Evolutionary conservation across 2,113 vertebrate genomes (phyloP).

Genomic region (Notarius lentiginosus): DNA sequence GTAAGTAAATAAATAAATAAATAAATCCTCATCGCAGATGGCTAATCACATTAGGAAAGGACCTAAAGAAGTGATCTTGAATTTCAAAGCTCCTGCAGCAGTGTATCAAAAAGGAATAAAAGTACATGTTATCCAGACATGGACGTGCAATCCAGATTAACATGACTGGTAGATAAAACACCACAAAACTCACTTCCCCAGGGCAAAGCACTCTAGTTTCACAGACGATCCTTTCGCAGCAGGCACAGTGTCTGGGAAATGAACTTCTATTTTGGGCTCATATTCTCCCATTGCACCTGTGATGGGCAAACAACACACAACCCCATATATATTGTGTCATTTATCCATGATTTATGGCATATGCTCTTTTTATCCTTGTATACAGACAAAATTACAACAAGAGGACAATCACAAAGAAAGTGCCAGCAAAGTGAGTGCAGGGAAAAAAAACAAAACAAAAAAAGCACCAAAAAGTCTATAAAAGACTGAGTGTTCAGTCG

Average conservation of each 20-base stretch:
- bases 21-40: slow-evolving; percentile 35
- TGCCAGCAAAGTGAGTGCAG: slow-evolving; percentile 38
- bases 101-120: slow-evolving; percentile 28
- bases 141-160: slow-evolving; percentile 31
- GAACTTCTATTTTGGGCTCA: slow-evolving; percentile 97
- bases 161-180: slow-evolving; percentile 18
- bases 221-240: slow-evolving; percentile 89
- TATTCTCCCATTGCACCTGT: slow-evolving; percentile 96
- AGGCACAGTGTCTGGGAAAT: slow-evolving; percentile 88
- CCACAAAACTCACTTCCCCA: slow-evolving; percentile 91
- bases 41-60: slow-evolving; percentile 39
- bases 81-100: slow-evolving; percentile 28
- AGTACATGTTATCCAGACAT: slow-evolving; percentile 14
- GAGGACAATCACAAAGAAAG: slow-evolving; percentile 49
- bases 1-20: not conserved
- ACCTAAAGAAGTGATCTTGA: slow-evolving; percentile 44
- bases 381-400: slow-evolving; percentile 54
- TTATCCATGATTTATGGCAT: slow-evolving; percentile 62
- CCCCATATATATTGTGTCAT: slow-evolving; percentile 43
- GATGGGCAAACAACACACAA: slow-evolving; percentile 60
- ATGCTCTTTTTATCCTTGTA: slow-evolving; percentile 48
- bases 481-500: slow-evolving; percentile 64
- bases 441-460: slow-evolving; percentile 47
- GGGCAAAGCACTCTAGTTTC: slow-evolving; percentile 91
- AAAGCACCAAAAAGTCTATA: slow-evolving; percentile 46